These are phyloP conservation scores for Pseudochaenichthys georgianus DNA, from an alignment of 2,797 vertebrate genomes.

Conservation along the genomic window DNA sequence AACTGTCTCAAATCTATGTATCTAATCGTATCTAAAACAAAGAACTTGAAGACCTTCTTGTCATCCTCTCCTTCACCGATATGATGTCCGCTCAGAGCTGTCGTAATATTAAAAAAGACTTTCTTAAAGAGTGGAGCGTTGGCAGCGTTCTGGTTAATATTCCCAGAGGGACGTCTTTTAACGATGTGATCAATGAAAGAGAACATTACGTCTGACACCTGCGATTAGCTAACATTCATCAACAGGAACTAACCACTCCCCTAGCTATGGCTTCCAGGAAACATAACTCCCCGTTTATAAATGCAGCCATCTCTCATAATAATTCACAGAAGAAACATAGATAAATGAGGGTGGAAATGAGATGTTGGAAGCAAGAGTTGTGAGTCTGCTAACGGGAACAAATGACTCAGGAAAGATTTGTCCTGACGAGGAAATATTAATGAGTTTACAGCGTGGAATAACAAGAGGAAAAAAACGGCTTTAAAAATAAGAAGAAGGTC, in stretches of 20 bases:
- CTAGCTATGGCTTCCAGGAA: slow-evolving; percentile 63
- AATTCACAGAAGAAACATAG: slow-evolving; percentile 40
- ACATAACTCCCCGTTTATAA: slow-evolving; percentile 35
- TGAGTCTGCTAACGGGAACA: slow-evolving; percentile 42
- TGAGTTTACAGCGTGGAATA: slow-evolving; percentile 2
- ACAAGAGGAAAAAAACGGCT: slow-evolving; percentile 38
- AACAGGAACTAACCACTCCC: slow-evolving; percentile 57
- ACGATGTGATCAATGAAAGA: slow-evolving; percentile 64
- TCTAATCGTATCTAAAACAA: no score
- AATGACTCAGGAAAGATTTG: slow-evolving; percentile 36
- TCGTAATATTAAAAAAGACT: slow-evolving; percentile 58
- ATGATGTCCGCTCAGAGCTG: slow-evolving; percentile 32
- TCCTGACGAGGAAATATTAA: slow-evolving; percentile 29
- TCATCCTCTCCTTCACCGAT: slow-evolving; percentile 26
- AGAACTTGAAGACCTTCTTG: no score
- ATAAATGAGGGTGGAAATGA: slow-evolving; percentile 49
- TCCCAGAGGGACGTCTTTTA: slow-evolving; percentile 65
- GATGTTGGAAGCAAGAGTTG: slow-evolving; percentile 44
- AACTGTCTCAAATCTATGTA: no score
- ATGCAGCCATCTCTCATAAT: slow-evolving; percentile 53
- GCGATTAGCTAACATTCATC: slow-evolving; percentile 73
- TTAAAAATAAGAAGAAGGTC: slow-evolving; percentile 49
- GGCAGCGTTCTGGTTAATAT: slow-evolving; percentile 63
- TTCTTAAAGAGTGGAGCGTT: slow-evolving; percentile 52
- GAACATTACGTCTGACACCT: slow-evolving; percentile 48